These are phyloP conservation scores for Lithobius niger DNA, from an alignment of 1,140 invertebrate genomes.

Conservation along the genomic window DNA sequence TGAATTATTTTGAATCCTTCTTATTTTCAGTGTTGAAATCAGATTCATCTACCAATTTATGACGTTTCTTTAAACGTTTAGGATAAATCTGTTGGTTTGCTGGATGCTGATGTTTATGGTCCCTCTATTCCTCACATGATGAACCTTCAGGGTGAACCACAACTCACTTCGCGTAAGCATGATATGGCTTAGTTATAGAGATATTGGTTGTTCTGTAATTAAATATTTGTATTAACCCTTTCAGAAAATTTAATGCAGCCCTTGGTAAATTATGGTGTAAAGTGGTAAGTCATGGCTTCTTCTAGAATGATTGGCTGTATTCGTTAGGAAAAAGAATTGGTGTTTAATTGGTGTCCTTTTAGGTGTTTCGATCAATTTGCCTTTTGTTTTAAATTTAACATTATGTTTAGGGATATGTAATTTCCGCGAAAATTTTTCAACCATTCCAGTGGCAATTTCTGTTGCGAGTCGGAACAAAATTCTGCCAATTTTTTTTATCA, in stretches of 20 bases:
- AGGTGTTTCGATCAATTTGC: too few species aligned
- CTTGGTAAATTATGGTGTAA: constrained; percentile 74
- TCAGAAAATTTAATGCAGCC: constrained; percentile 66
- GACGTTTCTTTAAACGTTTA: constrained; percentile 13
- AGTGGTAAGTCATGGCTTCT: constrained; percentile 50
- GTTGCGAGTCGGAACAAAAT: too few species aligned
- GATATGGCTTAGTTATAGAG: not conserved
- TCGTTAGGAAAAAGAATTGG: too few species aligned
- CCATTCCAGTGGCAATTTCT: too few species aligned
- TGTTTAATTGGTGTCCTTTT: too few species aligned
- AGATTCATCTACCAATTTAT: not conserved
- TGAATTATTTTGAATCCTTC: not conserved
- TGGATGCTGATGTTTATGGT: constrained; percentile 84
- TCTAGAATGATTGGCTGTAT: too few species aligned
- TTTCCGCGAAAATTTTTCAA: too few species aligned
- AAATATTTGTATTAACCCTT: constrained; percentile 17
- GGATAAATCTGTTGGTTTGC: constrained; percentile 49
- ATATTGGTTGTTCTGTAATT: not conserved
- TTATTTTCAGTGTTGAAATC: too few species aligned
- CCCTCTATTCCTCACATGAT: constrained; percentile 83
- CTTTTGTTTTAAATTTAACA: too few species aligned
- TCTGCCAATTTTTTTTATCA: too few species aligned
- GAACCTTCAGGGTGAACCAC: constrained; percentile 61
- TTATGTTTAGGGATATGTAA: too few species aligned
- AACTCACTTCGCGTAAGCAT: constrained; percentile 44